These are phyloP conservation scores for Pipistrellus nathusii DNA, from an alignment of 2,797 vertebrate genomes.

Conservation along the genomic window DNA sequence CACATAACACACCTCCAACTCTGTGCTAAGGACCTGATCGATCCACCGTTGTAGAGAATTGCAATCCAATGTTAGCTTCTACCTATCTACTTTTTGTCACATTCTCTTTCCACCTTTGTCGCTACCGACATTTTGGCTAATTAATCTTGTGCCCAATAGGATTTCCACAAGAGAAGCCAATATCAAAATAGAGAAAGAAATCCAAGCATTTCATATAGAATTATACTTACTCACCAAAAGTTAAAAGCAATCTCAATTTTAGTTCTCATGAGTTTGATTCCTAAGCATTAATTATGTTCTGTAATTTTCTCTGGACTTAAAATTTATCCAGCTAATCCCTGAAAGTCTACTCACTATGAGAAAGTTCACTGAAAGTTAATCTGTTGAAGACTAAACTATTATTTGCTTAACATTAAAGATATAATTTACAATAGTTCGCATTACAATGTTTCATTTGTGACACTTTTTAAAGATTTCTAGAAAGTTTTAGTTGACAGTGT, in stretches of 20 bases:
- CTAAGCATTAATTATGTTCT: background rate
- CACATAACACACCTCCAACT: constrained; percentile 53
- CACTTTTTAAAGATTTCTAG: background rate
- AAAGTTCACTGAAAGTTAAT: background rate
- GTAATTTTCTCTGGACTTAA: background rate
- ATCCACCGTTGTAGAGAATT: constrained; percentile 51
- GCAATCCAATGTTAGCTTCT: constrained; percentile 42
- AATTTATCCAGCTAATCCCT: background rate
- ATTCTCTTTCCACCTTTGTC: background rate
- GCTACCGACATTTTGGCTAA: constrained; percentile 1
- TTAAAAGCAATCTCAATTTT: constrained; percentile 5
- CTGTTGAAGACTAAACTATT: constrained; percentile 18
- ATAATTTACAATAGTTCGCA: background rate
- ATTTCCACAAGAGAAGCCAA: background rate
- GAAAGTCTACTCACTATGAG: background rate
- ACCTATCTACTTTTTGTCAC: background rate
- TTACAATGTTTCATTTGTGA: too few species aligned
- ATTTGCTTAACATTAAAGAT: background rate
- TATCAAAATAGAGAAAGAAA: background rate
- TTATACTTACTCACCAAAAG: background rate
- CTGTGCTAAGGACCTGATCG: constrained; percentile 20
- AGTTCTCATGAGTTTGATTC: constrained; percentile 5
- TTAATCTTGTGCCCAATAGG: background rate
- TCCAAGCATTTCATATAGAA: background rate
- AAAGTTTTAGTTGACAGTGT: background rate